These are phyloP conservation scores for Burhinus oedicnemus DNA, from an alignment of 2,113 vertebrate species.

Conservation along the genomic window DNA sequence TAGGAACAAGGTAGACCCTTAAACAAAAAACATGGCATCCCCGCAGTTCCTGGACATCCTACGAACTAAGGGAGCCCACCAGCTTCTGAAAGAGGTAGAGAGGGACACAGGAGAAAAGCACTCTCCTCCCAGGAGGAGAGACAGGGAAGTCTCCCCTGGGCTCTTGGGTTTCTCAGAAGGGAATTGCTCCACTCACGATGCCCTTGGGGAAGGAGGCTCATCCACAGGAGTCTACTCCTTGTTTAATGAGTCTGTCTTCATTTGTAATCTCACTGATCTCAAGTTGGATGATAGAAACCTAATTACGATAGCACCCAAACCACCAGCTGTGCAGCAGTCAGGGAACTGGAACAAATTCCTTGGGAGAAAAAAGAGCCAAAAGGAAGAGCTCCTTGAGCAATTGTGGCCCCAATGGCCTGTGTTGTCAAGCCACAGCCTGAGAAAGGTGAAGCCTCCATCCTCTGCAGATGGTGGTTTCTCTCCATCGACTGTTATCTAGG, in stretches of 20 bases:
- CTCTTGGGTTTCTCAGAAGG: not conserved
- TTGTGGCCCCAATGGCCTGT: not conserved
- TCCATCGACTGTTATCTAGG: not conserved
- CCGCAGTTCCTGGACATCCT: not conserved
- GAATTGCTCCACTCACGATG: accelerated
- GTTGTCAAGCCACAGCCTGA: not conserved
- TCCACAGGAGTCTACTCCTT: not conserved
- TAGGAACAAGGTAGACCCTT: not conserved
- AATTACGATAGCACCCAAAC: not conserved
- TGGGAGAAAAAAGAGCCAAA: not conserved
- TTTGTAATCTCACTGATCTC: not conserved
- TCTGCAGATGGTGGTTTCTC: not conserved
- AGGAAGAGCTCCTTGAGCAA: not conserved
- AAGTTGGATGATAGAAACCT: not conserved
- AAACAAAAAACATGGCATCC: not conserved
- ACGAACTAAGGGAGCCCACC: not conserved
- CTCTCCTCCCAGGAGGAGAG: not conserved
- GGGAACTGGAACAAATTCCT: not conserved
- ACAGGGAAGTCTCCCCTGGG: not conserved
- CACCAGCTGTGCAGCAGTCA: not conserved
- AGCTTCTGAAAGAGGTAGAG: not conserved
- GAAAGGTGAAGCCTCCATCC: not conserved
- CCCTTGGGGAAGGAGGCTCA: accelerated
- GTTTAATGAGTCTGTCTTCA: not conserved
- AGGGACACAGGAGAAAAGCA: not conserved